Evolutionary conservation across 2,797 vertebrate species (phyloP), one percentile per base, ranked within the genome.

Genomic region (Chrysocyon brachyurus): DNA sequence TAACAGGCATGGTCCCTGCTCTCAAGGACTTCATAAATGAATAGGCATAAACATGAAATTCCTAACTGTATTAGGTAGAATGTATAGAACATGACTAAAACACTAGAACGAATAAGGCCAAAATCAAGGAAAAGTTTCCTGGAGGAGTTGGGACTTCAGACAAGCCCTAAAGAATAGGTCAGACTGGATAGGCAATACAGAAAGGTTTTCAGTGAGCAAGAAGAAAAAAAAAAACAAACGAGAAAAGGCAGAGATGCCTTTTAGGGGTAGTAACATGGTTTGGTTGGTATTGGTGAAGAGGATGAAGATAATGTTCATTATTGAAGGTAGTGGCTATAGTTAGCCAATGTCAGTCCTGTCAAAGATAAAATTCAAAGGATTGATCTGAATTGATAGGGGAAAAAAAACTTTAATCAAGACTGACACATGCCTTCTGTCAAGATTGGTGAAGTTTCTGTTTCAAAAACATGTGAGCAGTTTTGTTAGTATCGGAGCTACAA

Each of bases 311-410:
- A 57, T 49, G 52, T 61, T 73, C 26, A 88, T 52, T 33, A 91
- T 57, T 36, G 72, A 88, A 90, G 36, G 66, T 46, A 88, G 75
- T 75, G 19, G 78, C 22, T 75, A 59, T 22, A 40, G 33, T 24
- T 33, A 40, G 78, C 61, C 61, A 72, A 87, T 73, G 16, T 90
- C 33, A 46, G 28, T 90, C 54, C 40, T 75, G 52, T 70, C n/a
- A 72, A 84, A 96, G 86, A 91, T n/a, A 66, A 49, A 92, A 94
- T 70, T 68, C n/a, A 33, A 84, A 91, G 82, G 63, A 46, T 5
- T 86, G 36, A 85, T 61, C 33, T 88, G 72, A 92, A 79, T 17
- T 72, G 28, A 89, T 9, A 85, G 28, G 12, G 12, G 72, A 28
- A 81, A 89, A 91, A 83, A 28, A 24, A 33, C 19, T 81, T 24